These are phyloP conservation scores for Metopolophium dirhodum DNA, from an alignment of 1,140 invertebrate species.

Conservation along the genomic window DNA sequence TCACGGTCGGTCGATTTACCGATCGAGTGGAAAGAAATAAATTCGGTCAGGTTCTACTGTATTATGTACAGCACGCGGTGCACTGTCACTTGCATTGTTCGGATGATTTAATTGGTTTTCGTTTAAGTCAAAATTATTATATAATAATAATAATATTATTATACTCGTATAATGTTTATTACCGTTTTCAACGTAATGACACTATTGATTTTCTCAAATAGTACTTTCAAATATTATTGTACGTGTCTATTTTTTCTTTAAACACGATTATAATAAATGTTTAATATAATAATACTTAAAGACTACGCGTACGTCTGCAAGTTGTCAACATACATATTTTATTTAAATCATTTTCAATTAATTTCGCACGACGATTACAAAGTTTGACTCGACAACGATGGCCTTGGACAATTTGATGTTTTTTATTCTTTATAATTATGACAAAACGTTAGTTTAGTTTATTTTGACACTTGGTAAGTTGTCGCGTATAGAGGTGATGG, in stretches of 20 bases:
- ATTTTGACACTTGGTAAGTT: background rate
- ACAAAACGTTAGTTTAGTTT: background rate
- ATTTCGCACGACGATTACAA: background rate
- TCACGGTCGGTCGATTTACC: background rate
- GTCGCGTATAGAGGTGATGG: background rate
- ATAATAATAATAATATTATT: background rate
- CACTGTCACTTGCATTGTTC: background rate
- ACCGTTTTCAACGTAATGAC: background rate
- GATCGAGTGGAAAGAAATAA: background rate
- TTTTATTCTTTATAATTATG: background rate
- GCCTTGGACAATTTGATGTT: background rate
- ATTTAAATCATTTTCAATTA: background rate
- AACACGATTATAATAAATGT: background rate
- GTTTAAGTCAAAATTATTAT: background rate
- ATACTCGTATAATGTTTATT: slow-evolving; percentile 7
- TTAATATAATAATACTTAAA: background rate
- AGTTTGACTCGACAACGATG: background rate
- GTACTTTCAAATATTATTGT: background rate
- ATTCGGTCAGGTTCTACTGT: background rate
- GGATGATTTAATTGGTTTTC: background rate
- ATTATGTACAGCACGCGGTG: background rate
- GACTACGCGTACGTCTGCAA: background rate
- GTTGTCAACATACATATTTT: background rate
- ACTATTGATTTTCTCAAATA: background rate
- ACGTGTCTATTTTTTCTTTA: background rate